Base-by-base conservation (phyloP, 2,797 vertebrate species). In the Tolypeutes matacus region DNA sequence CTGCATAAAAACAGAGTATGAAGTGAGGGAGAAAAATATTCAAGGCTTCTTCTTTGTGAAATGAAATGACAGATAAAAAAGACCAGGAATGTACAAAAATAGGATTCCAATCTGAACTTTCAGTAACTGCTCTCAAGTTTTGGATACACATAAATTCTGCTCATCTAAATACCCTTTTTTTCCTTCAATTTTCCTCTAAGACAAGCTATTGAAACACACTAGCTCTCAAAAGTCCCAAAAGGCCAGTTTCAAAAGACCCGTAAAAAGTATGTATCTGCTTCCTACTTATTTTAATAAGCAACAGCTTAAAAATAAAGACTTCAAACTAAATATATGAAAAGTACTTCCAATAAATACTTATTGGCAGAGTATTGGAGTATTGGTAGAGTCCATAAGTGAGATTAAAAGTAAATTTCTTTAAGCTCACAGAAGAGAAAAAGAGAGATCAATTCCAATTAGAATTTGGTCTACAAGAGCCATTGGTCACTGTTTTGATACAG, bases 331-430 rank as follows among this genome's bases (percentile, higher is more conserved):
- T 46, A 91, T 15, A 76, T 58, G 67, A 53, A 87, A 88, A 87
- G 70, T 18, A 70, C 15, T 92, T 96, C 87, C 42, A 56, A 90
- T 92, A 94, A 95, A 92, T 81, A 80, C 12, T 92, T 75, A 89
- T 70, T 95, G 78, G 88, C 87, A 96, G 27, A 60, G 51, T 89
- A n/a, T n/a, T n/a, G n/a, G n/a, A n/a, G n/a, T n/a, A 90, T 36
- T 56, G 18, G 49, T 53, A 31, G 7, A 92, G 12, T 58, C 83
- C 91, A 82, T 96, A 96, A 94, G 76, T 88, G 89, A 97, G 27
- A 95, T 94, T 91, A 95, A 95, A 97, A 93, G 60, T 84, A 92
- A 84, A 92, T 94, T 95, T 94, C 36, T 83, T 86, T 82, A 96
- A 82, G 77, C 58, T 93, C 64, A 75, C 20, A 60, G 58, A 86